Percentiles rank a stretch among this genome's conserved stretches.
These are phyloP conservation scores for Amyelois transitella DNA, from an alignment of 1,140 invertebrate species.

Conservation along the genomic window DNA sequence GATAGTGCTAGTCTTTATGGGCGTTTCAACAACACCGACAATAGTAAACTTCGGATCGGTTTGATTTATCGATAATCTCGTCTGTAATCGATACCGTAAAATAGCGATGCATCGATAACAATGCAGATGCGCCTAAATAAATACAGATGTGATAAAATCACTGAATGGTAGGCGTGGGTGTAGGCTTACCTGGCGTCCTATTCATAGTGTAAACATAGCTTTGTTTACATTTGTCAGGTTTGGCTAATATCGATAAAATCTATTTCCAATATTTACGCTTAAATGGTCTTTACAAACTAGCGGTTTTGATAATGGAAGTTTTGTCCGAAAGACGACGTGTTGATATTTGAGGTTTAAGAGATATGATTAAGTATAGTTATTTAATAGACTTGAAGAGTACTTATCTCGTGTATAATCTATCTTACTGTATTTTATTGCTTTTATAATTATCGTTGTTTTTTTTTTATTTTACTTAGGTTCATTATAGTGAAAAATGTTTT, in stretches of 20 bases:
- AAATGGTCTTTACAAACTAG: background rate
- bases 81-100: constrained; percentile 26
- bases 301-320: background rate
- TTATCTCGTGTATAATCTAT: no score
- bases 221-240: background rate
- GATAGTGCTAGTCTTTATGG: background rate
- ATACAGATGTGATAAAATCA: constrained; percentile 35
- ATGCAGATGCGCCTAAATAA: constrained; percentile 29
- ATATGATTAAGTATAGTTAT: no score
- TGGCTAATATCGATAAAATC: constrained; percentile 4
- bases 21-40: background rate
- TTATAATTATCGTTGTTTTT: no score
- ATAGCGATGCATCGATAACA: constrained; percentile 27
- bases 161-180: constrained; percentile 24
- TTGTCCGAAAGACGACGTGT: no score
- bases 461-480: no score
- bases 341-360: no score
- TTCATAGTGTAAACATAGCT: constrained; percentile 8
- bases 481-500: no score
- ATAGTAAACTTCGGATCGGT: background rate
- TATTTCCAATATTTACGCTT: background rate
- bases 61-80: constrained; percentile 31
- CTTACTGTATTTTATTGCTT: no score
- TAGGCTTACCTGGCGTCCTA: no score
- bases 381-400: no score